These are phyloP conservation scores for Myripristis jacobus DNA, from an alignment of 2,797 vertebrate genomes.

Conservation along the genomic window DNA sequence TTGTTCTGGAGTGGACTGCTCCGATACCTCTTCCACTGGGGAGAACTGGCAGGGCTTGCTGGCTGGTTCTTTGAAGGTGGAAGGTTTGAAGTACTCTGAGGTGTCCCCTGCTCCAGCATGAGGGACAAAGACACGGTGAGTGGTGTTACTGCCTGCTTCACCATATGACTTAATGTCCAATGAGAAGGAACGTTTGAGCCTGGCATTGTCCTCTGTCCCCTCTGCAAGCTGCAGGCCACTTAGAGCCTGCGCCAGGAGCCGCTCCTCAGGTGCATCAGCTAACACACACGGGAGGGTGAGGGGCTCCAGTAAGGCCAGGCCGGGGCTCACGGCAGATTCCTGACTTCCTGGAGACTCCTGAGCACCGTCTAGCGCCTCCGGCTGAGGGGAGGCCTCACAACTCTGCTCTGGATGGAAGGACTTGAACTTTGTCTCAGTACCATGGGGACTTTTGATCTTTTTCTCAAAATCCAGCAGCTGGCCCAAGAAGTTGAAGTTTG, in stretches of 20 bases:
- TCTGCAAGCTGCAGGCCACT: slow-evolving; percentile 86
- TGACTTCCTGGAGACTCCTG: not conserved
- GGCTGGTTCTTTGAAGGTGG: slow-evolving; percentile 81
- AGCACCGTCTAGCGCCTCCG: not conserved
- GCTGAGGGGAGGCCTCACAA: not conserved
- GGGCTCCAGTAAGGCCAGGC: slow-evolving; percentile 60
- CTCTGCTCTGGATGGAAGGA: slow-evolving; percentile 78
- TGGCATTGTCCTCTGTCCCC: slow-evolving; percentile 85
- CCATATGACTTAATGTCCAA: slow-evolving; percentile 92
- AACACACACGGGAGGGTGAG: slow-evolving; percentile 68
- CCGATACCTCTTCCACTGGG: slow-evolving; percentile 92
- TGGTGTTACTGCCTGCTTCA: slow-evolving; percentile 44
- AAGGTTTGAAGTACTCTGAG: slow-evolving; percentile 86
- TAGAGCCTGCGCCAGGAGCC: slow-evolving; percentile 84
- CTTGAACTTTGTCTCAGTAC: slow-evolving; percentile 74
- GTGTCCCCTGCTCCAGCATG: slow-evolving; percentile 71
- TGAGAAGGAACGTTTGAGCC: slow-evolving; percentile 93
- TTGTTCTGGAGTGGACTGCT: slow-evolving; percentile 89
- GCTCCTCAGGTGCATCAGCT: slow-evolving; percentile 73
- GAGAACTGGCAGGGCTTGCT: slow-evolving; percentile 92
- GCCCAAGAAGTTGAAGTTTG: slow-evolving; percentile 98
- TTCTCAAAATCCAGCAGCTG: slow-evolving; percentile 98
- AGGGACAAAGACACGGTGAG: slow-evolving; percentile 76
- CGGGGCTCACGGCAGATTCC: slow-evolving; percentile 25
- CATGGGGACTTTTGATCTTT: slow-evolving; percentile 85